A percentile compares a stretch with the other conserved stretches of the same genome.
These are phyloP conservation scores for Cheilosia grossa DNA, from an alignment of 2,888 invertebrate genomes.

Conservation along the genomic window DNA sequence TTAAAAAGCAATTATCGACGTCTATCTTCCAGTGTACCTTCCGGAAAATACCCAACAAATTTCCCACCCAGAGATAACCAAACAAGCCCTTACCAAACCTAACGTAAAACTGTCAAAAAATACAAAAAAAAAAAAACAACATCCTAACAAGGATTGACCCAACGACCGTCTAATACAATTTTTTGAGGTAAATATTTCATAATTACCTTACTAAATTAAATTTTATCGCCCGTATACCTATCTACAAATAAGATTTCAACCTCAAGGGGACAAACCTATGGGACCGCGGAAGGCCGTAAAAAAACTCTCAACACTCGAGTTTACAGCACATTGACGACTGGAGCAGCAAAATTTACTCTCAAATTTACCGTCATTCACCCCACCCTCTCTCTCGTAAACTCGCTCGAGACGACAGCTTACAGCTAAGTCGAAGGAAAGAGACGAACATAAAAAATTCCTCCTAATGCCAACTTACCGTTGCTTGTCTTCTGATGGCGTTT, in stretches of 20 bases:
- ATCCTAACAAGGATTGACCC: slow-evolving; percentile 9
- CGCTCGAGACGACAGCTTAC: not conserved
- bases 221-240: slow-evolving; percentile 49
- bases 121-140: not conserved
- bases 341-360: slow-evolving; percentile 47
- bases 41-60: not conserved
- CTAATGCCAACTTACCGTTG: slow-evolving; percentile 66
- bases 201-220: slow-evolving; percentile 54
- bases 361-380: slow-evolving; percentile 46
- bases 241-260: slow-evolving; percentile 23
- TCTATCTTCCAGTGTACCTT: slow-evolving; percentile 5
- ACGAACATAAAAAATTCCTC: slow-evolving; percentile 4
- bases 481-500: slow-evolving; percentile 51
- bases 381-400: slow-evolving; percentile 10
- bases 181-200: slow-evolving; percentile 36
- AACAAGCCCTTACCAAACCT: slow-evolving; percentile 2
- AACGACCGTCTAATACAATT: slow-evolving; percentile 23
- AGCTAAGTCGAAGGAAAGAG: not conserved
- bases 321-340: slow-evolving; percentile 54
- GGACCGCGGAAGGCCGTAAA: not conserved
- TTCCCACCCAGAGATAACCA: not conserved
- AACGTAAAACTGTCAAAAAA: slow-evolving; percentile 11
- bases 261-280: not conserved
- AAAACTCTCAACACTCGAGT: slow-evolving; percentile 25
- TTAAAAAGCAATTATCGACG: slow-evolving; percentile 43